Evolutionary conservation across 2,888 invertebrate genomes (phyloP), one percentile per base, ranked within the genome.

Genomic region (Disparrhopalites patrizii): DNA sequence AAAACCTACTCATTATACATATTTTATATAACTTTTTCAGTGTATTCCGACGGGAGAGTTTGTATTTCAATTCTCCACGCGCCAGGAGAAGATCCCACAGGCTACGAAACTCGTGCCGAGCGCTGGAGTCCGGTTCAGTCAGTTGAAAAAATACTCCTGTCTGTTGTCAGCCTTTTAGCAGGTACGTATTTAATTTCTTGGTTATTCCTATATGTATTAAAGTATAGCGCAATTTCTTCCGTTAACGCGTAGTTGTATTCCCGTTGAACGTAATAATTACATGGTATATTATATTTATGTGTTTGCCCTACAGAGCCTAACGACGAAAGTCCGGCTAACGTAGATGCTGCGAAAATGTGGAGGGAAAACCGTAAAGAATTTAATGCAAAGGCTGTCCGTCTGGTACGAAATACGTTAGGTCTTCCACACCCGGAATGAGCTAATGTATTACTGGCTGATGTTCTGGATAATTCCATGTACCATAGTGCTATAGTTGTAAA

Each of bases 341-440:
- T 99, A 0, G 98, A 98, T 81, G 99, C 99, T 8, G 97, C 97
- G 0, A 98, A 97, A 82, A 96, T 97, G 91, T 98, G 97, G 97
- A 83, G 98, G 66, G 98, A 99, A 79, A 91, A 97, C 78, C 83
- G 96, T 15, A 86, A 87, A 15, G 91, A 96, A 79, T 99, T 99
- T 79, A 91, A 96, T 78, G 86, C 85, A 80, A 93, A 95, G 76
- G 97, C 98, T 3, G 89, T 93, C 78, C 86, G 87, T 78, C 85
- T 97, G 74, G 99, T 98, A 27, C 84, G 92, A 74, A 91, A 93
- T 82, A 94, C 96, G 0, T 82, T 98, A 52, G 91, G 90, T 28
- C 83, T 93, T 73, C 83, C 85, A 18, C 74, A 76, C 27, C 71
- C 72, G 43, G 30, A 54, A 31, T 15, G n/a, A n/a, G n/a, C n/a